phyloP scores from a whole-genome alignment of 1,140 invertebrate species.

The Laupala kohalensis region DNA sequence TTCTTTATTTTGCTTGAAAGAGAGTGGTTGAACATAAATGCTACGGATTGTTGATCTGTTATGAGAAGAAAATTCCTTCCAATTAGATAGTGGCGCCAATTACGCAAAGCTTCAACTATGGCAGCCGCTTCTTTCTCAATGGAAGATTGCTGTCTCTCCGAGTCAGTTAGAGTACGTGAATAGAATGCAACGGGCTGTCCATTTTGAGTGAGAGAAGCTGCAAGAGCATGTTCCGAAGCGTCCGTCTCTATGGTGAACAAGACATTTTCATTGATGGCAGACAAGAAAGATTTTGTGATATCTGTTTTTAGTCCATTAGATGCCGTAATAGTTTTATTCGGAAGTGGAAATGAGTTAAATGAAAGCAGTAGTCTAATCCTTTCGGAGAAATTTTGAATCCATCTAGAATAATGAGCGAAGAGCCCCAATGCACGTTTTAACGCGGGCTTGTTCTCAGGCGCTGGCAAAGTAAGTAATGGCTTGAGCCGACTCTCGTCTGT shows the following conservation, averaged over 20 bases:
- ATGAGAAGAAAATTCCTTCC: conserved; percentile 19
- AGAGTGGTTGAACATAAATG: conserved; percentile 19
- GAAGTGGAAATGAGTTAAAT: background rate
- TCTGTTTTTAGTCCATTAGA: background rate
- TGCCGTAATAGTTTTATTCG: background rate
- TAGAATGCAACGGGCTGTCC: conserved; percentile 15
- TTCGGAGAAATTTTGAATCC: background rate
- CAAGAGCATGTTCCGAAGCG: conserved; percentile 16
- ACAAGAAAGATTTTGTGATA: too few relatives aligned
- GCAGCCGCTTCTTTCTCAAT: conserved; percentile 18
- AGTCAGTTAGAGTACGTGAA: conserved; percentile 15
- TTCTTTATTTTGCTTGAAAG: conserved; percentile 20
- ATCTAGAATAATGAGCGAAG: background rate
- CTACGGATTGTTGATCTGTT: conserved; percentile 18
- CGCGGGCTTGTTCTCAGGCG: background rate
- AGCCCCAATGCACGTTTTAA: background rate
- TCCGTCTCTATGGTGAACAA: too few relatives aligned
- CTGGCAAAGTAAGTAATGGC: background rate
- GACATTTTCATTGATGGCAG: too few relatives aligned
- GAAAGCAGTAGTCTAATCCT: background rate
- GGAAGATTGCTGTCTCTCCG: conserved; percentile 10
- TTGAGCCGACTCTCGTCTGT: background rate
- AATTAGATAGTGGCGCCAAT: conserved; percentile 18
- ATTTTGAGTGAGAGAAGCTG: conserved; percentile 15
- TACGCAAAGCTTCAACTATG: conserved; percentile 15